Evolutionary conservation across 2,888 invertebrate genomes (phyloP), one percentile per base, ranked within the genome.

Genomic region (Drosophila percnosoma): DNA sequence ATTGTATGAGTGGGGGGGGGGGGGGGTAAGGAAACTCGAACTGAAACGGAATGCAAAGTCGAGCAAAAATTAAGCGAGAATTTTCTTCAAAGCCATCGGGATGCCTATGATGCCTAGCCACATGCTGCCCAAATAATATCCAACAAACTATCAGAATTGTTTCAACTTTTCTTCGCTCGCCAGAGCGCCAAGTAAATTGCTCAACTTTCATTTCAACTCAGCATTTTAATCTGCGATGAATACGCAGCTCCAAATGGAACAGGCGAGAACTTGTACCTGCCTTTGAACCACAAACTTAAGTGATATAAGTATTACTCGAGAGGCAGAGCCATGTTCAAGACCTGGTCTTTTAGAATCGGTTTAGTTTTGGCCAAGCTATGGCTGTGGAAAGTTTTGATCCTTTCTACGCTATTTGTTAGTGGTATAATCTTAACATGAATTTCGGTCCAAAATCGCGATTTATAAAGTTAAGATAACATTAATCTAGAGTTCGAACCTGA

Each of bases 51-150:
- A 73, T 75, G 68, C 76, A 83, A 80, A 82, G 78, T 80, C 80
- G 68, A 53, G 66, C 73, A 58, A 69, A 84, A 78, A 81, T 81
- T 77, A 83, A 78, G 75, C 72, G 59, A 72, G 73, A 54, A 57
- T 71, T 71, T 66, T 60, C 27, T n/a, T 29, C 51, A 57, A 40
- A 59, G 24, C 58, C 36, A 45, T 49, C 34, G 48, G 64, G 33
- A n/a, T 59, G 24, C 24, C 60, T 51, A 55, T 55, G 51, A 45
- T 59, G 40, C 27, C 48, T 29, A 34, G 45, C 57, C 73, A 61
- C 45, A 61, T 67, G 67, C 53, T 60, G 34, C 3, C 38, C 48
- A 53, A 67, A 55, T 34, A 18, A 34, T 51, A 48, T 55, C 15
- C 48, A 52, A n/a, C 33, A 67, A 52, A 73, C 66, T 63, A 45